phyloP scores from a whole-genome alignment of 1,140 invertebrate genomes.

The Parasteatoda tepidariorum region DNA sequence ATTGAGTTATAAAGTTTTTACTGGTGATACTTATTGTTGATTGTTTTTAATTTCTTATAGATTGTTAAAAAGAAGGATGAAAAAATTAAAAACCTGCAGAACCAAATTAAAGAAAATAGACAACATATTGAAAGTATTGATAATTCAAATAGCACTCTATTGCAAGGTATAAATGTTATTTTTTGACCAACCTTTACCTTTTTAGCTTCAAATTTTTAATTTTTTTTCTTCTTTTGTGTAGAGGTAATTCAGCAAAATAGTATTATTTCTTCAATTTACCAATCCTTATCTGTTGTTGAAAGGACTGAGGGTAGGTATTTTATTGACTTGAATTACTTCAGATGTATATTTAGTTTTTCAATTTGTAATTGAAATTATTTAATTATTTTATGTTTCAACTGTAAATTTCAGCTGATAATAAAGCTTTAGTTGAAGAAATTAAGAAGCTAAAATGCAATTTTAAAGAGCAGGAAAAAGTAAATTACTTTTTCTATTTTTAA shows the following conservation, averaged over 20 bases:
- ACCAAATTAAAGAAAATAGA: background rate
- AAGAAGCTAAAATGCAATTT: background rate
- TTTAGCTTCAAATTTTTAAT: background rate
- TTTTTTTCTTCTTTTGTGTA: background rate
- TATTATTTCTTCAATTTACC: background rate
- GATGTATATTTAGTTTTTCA: background rate
- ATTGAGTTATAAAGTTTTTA: too few species aligned
- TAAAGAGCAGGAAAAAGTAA: slow-evolving; percentile 18
- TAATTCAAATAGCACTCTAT: background rate
- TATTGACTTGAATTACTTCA: too few species aligned
- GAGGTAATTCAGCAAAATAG: background rate
- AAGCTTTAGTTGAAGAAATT: background rate
- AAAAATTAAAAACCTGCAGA: slow-evolving; percentile 8
- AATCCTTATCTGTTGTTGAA: background rate
- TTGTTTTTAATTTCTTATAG: background rate
- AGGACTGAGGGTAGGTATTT: slow-evolving; percentile 16
- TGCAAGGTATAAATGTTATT: background rate
- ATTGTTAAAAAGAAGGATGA: slow-evolving; percentile 4
- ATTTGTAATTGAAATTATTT: background rate
- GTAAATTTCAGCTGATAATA: background rate
- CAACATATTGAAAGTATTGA: slow-evolving; percentile 11
- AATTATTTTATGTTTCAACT: background rate
- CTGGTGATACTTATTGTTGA: too few species aligned
- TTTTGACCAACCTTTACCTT: background rate
- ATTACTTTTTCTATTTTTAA: too few species aligned